These are phyloP conservation scores for Cloeon dipterum DNA, from an alignment of 2,888 invertebrate genomes.

Conservation along the genomic window DNA sequence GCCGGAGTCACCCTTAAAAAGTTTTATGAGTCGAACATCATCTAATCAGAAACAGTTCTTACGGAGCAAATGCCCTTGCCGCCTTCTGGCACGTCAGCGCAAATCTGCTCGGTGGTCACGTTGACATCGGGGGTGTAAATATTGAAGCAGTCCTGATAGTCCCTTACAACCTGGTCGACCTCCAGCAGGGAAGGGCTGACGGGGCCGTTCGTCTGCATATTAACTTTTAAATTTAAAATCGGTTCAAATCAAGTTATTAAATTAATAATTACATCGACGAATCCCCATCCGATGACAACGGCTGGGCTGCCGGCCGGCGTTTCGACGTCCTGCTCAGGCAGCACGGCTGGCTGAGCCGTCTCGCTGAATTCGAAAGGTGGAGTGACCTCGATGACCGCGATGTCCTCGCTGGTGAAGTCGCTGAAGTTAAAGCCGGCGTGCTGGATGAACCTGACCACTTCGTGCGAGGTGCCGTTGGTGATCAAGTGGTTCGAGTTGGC, in stretches of 20 bases:
- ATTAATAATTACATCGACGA: too few species aligned
- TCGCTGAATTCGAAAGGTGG: background rate
- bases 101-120: background rate
- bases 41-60: background rate
- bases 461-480: background rate
- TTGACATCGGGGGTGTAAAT: background rate
- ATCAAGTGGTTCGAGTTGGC: background rate
- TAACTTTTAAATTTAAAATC: too few species aligned
- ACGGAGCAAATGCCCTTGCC: background rate
- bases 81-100: background rate
- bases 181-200: too few species aligned
- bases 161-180: background rate
- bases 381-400: background rate
- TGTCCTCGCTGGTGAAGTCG: background rate
- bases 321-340: background rate
- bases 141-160: background rate
- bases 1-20: background rate
- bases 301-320: background rate
- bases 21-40: too few species aligned
- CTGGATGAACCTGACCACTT: background rate
- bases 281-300: background rate
- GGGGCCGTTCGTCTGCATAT: too few species aligned
- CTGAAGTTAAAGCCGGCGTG: slow-evolving; percentile 1
- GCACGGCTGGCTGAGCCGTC: background rate
- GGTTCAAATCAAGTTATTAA: too few species aligned